A percentile compares a stretch with the other conserved stretches of the same genome.
Evolutionary conservation across 2,113 vertebrate genomes (phyloP).

Genomic region (Periophthalmodon schlosseri): DNA sequence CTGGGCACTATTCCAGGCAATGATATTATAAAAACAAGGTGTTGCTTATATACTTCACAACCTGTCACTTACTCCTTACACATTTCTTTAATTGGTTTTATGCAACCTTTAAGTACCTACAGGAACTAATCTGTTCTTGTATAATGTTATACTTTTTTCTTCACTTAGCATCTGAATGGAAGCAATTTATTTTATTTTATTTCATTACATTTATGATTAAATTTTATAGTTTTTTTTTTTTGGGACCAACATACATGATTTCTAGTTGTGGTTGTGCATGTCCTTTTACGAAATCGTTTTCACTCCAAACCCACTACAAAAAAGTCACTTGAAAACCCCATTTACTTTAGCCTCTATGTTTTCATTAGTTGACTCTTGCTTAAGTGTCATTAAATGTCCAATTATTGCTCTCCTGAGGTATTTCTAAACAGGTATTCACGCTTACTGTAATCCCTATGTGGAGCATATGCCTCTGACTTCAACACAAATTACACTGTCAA

Average conservation of each 20-base stretch:
- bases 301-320: slow-evolving; percentile 22
- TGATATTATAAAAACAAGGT: background rate
- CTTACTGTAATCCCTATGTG: background rate
- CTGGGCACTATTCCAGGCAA: background rate
- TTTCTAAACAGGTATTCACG: background rate
- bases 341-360: slow-evolving; percentile 11
- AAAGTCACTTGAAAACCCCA: slow-evolving; percentile 25
- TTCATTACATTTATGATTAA: background rate
- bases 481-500: slow-evolving; percentile 37
- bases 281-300: background rate
- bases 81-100: background rate
- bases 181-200: background rate
- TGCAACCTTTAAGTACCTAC: background rate
- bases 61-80: background rate
- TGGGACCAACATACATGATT: background rate
- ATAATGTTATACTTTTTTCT: background rate
- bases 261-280: background rate
- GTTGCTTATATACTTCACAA: background rate
- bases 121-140: background rate
- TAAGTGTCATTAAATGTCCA: background rate
- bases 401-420: slow-evolving; percentile 9
- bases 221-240: background rate
- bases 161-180: slow-evolving; percentile 24
- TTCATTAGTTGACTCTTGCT: slow-evolving; percentile 12
- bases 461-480: background rate